phyloP scores from a whole-genome alignment of 2,888 invertebrate genomes.

The Drosophila ustulata region DNA sequence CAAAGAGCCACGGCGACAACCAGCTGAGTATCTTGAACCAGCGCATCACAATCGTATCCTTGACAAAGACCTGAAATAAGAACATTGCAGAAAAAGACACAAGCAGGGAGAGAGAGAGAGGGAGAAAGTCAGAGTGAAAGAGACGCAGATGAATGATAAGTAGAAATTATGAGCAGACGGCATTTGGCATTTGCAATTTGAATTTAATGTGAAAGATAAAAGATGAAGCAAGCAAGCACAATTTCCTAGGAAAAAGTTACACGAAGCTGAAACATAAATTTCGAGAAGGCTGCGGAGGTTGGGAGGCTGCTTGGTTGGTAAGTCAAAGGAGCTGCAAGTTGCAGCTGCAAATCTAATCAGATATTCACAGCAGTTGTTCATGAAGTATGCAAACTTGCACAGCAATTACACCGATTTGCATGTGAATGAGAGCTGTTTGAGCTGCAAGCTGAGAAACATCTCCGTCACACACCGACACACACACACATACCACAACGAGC shows the following conservation, averaged over 20 bases:
- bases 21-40: slow-evolving; percentile 90
- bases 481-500: slow-evolving; percentile 87
- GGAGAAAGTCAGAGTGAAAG: no score
- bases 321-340: neutral
- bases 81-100: neutral
- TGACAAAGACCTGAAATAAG: slow-evolving; percentile 88
- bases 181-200: slow-evolving; percentile 31
- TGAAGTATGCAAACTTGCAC: slow-evolving; percentile 49
- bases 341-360: slow-evolving; percentile 48
- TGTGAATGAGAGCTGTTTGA: slow-evolving; percentile 20
- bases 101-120: neutral
- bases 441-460: neutral
- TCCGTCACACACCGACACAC: neutral
- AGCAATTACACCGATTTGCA: slow-evolving; percentile 54
- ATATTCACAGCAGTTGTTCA: slow-evolving; percentile 43
- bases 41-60: slow-evolving; percentile 89
- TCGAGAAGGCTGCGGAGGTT: neutral
- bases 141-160: neutral
- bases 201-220: slow-evolving; percentile 29
- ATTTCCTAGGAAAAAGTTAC: slow-evolving; percentile 14
- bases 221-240: neutral
- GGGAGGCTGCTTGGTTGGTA: slow-evolving; percentile 2
- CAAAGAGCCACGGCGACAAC: slow-evolving; percentile 87
- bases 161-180: slow-evolving; percentile 3
- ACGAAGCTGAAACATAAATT: slow-evolving; percentile 58